A percentile compares a stretch with the other conserved stretches of the same genome.
Evolutionary conservation across 2,797 vertebrate genomes (phyloP).

Genomic region (Fistularia tabacaria): DNA sequence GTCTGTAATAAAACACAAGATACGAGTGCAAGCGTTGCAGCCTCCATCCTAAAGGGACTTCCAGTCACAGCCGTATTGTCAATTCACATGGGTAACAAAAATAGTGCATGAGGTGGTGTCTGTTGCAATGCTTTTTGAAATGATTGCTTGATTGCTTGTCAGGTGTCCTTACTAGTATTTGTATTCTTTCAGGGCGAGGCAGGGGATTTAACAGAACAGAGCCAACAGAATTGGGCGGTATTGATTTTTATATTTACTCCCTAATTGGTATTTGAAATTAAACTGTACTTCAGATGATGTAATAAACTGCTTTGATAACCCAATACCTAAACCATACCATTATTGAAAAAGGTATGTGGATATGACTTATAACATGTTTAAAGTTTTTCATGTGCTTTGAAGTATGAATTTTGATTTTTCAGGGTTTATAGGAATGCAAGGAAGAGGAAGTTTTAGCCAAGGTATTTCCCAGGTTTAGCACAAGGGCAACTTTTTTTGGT

Average conservation of each 20-base stretch:
- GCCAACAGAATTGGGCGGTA: not conserved
- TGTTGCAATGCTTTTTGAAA: not conserved
- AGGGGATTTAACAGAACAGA: constrained; percentile 17
- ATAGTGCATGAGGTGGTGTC: not conserved
- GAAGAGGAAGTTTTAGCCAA: too few species aligned
- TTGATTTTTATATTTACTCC: constrained; percentile 13
- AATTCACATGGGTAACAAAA: not conserved
- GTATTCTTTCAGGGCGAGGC: constrained; percentile 22
- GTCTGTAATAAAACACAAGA: too few species aligned
- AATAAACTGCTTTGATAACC: not conserved
- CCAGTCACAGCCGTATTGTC: too few species aligned
- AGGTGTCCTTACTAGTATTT: not conserved
- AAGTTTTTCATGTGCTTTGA: too few species aligned
- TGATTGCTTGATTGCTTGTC: not conserved
- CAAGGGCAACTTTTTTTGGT: not conserved
- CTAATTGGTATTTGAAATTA: not conserved
- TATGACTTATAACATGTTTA: not conserved
- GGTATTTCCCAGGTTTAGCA: constrained; percentile 56
- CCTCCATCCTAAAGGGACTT: too few species aligned
- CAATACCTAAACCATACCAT: not conserved
- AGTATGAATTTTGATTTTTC: too few species aligned
- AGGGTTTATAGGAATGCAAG: too few species aligned
- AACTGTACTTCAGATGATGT: not conserved
- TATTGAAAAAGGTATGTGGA: constrained; percentile 16
- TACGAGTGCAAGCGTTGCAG: too few species aligned